phyloP scores from a whole-genome alignment of 2,888 invertebrate species.

The Stegana nigrithorax region DNA sequence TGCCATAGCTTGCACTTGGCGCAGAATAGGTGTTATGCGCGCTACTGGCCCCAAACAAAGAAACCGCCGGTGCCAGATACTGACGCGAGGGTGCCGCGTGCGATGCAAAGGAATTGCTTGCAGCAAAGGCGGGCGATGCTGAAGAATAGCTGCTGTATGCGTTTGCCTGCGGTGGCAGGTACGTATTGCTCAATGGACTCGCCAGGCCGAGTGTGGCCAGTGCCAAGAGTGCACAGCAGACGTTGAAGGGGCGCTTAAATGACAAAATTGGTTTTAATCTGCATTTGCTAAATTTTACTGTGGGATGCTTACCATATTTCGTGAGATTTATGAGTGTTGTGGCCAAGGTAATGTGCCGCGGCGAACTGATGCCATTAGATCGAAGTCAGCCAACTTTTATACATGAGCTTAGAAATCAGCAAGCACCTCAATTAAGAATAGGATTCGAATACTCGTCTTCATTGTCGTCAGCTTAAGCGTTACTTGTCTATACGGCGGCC shows the following conservation, averaged over 20 bases:
- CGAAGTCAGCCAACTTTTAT: slow-evolving; percentile 43
- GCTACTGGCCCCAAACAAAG: too few species aligned
- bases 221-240: slow-evolving; percentile 31
- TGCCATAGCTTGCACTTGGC: too few species aligned
- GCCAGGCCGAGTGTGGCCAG: slow-evolving; percentile 35
- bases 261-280: not conserved
- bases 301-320: slow-evolving; percentile 40
- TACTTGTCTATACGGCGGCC: not conserved
- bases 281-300: not conserved
- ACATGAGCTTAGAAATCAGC: slow-evolving; percentile 27
- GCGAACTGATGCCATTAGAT: slow-evolving; percentile 43
- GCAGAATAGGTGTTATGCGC: slow-evolving; percentile 39
- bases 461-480: not conserved
- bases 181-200: slow-evolving; percentile 40
- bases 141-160: slow-evolving; percentile 39
- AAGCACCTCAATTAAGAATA: slow-evolving; percentile 6
- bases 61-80: slow-evolving; percentile 31
- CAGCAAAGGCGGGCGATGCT: slow-evolving; percentile 26
- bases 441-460: not conserved
- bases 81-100: slow-evolving; percentile 16
- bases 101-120: slow-evolving; percentile 9
- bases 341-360: slow-evolving; percentile 25
- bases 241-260: slow-evolving; percentile 35
- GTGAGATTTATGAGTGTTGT: not conserved
- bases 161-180: slow-evolving; percentile 46